A percentile compares a stretch with the other conserved stretches of the same genome.
Evolutionary conservation across 2,888 invertebrate species (phyloP).

Genomic region (Hirtodrosophila confusa): DNA sequence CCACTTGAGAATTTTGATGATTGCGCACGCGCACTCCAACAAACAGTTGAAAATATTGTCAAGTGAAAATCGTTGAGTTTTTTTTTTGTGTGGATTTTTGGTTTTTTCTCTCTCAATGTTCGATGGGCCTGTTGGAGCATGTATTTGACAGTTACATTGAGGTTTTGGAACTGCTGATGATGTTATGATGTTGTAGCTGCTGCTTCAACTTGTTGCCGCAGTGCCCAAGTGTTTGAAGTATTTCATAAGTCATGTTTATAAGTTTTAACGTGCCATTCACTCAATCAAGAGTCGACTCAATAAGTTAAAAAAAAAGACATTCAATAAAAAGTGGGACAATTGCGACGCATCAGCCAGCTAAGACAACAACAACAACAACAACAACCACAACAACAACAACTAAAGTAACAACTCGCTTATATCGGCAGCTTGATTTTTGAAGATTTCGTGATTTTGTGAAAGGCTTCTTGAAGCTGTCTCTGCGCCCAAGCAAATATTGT

Average conservation of each 20-base stretch:
- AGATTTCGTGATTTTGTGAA: conserved; percentile 78
- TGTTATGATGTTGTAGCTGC: conserved; percentile 47
- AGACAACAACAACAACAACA: conserved; percentile 9
- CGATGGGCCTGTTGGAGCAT: conserved; percentile 36
- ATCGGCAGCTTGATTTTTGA: conserved; percentile 72
- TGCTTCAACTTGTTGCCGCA: conserved; percentile 48
- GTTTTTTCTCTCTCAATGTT: conserved; percentile 21
- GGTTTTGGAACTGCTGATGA: conserved; percentile 35
- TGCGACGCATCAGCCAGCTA: conserved; percentile 61
- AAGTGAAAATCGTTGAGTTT: conserved; percentile 72
- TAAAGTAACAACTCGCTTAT: conserved; percentile 51
- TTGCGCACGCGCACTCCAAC: conserved; percentile 73
- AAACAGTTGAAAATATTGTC: conserved; percentile 72
- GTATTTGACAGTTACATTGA: conserved; percentile 76
- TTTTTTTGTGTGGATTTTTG: conserved; percentile 13
- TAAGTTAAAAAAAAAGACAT: conserved; percentile 66
- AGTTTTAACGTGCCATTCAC: conserved; percentile 78
- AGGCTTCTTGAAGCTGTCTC: conserved; percentile 68
- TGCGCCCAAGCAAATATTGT: conserved; percentile 60
- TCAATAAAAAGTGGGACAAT: conserved; percentile 79
- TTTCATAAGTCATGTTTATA: conserved; percentile 79
- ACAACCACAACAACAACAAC: conserved; percentile 13
- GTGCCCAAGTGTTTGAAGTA: conserved; percentile 63
- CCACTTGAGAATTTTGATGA: conserved; percentile 72
- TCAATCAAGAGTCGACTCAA: conserved; percentile 63